Evolutionary conservation across 2,888 invertebrate species (phyloP), one percentile per base, ranked within the genome.

Genomic region (Eupithecia tripunctaria): DNA sequence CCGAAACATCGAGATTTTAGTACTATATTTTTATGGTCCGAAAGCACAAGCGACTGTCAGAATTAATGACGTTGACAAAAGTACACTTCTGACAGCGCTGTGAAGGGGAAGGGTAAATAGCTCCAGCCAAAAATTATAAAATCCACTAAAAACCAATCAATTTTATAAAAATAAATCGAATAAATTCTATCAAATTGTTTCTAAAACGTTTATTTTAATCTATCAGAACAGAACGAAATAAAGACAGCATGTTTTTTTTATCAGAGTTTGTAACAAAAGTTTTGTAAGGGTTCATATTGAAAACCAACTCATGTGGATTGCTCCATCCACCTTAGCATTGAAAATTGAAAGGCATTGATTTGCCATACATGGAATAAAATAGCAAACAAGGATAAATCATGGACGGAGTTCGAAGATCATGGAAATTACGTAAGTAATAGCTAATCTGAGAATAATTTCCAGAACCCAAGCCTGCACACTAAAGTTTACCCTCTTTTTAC

Each of bases 341-440:
- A 69, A 63, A 71, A 51, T 73, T 60, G 60, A 73, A 63, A 71
- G 67, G 59, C 84, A 84, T 84, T 82, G 81, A 82, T 82, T 80
- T 80, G 73, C 81, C 79, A 74, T 85, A 82, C 71, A 88, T 88
- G 87, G 85, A 81, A 80, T 79, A 81, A 38, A 21, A 51, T 51
- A 70, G 75, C 76, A 84, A 84, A 80, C 73, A 75, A 76, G 78
- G 73, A 77, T 76, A 41, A 41, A 89, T 81, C 80, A 94, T 94
- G 94, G 94, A 95, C 84, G 92, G 91, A 80, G 90, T 95, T 80
- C 96, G 96, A 92, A 95, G 97, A 95, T 96, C 97, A 94, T 97
- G 97, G 97, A 97, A 97, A 95, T 95, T 97, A 82, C 97, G 97
- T 97, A 95, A 95, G 97, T 96, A 83, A 27, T 36, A 32, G n/a